A percentile compares a stretch with the other conserved stretches of the same genome.
Evolutionary conservation across 2,113 vertebrate genomes (phyloP).

Genomic region (Apistogramma diplotaenia): DNA sequence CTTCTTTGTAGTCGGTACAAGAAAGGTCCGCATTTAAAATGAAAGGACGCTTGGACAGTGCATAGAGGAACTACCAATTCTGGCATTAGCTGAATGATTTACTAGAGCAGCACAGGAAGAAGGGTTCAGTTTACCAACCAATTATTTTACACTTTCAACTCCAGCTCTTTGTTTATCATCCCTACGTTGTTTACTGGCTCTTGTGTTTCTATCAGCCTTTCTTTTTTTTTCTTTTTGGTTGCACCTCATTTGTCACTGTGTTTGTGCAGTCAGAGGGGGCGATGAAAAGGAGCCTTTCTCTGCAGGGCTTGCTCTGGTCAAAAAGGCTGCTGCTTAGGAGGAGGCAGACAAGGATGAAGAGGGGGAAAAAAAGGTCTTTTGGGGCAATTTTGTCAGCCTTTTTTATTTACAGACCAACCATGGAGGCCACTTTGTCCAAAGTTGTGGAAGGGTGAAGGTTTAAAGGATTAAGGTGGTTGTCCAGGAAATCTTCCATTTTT

Average conservation of each 20-base stretch:
- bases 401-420: constrained; percentile 28
- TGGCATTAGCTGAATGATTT: constrained; percentile 32
- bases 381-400: neutral
- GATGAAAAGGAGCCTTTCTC: constrained; percentile 36
- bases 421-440: constrained; percentile 25
- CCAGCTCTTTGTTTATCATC: neutral
- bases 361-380: neutral
- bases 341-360: constrained; percentile 21
- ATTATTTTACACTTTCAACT: constrained; percentile 1
- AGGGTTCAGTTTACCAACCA: constrained; percentile 1
- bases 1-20: constrained; percentile 30
- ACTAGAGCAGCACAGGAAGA: neutral
- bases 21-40: constrained; percentile 40
- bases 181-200: neutral
- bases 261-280: constrained; percentile 25
- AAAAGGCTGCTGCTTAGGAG: constrained; percentile 8
- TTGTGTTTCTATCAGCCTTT: neutral
- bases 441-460: constrained; percentile 4
- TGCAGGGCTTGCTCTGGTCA: constrained; percentile 20
- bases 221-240: neutral
- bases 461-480: neutral
- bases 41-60: neutral
- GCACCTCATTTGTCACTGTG: constrained; percentile 10
- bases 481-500: constrained; percentile 13
- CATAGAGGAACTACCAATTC: constrained; percentile 10